phyloP scores from a whole-genome alignment of 2,113 vertebrate genomes.

The Phainopepla nitens region DNA sequence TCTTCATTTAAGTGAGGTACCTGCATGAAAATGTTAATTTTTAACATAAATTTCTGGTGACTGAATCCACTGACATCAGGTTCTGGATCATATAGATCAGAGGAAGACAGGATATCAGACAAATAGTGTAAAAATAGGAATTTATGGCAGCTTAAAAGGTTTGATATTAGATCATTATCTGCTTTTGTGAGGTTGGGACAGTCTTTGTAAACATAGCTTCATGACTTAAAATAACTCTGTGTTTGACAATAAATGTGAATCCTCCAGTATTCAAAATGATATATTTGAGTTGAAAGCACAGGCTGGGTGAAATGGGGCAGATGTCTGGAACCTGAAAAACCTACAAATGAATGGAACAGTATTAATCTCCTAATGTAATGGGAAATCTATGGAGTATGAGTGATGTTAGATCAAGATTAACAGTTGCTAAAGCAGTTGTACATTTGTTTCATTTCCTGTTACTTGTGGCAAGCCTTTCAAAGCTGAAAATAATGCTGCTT shows the following conservation, averaged over 20 bases:
- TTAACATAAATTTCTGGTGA: neutral
- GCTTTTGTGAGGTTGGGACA: neutral
- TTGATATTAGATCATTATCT: neutral
- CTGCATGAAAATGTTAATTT: neutral
- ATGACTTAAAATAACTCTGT: neutral
- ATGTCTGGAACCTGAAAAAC: neutral
- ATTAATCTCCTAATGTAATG: constrained; percentile 10
- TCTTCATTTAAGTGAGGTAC: neutral
- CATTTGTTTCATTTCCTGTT: constrained; percentile 56
- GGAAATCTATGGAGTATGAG: constrained; percentile 20
- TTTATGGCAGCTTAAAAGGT: neutral
- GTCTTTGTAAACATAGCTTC: neutral
- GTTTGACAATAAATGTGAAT: neutral
- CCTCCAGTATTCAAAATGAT: neutral
- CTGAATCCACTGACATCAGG: neutral
- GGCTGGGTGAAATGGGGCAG: neutral
- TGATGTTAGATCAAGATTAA: constrained; percentile 43
- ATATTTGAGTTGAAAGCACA: neutral
- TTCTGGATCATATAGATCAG: neutral
- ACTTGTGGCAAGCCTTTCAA: neutral
- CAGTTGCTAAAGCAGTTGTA: neutral
- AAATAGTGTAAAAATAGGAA: neutral
- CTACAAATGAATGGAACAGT: neutral
- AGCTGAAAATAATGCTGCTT: neutral
- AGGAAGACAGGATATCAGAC: neutral